Evolutionary conservation across 2,113 vertebrate species (phyloP).

Genomic region (Atherinomorus stipes): DNA sequence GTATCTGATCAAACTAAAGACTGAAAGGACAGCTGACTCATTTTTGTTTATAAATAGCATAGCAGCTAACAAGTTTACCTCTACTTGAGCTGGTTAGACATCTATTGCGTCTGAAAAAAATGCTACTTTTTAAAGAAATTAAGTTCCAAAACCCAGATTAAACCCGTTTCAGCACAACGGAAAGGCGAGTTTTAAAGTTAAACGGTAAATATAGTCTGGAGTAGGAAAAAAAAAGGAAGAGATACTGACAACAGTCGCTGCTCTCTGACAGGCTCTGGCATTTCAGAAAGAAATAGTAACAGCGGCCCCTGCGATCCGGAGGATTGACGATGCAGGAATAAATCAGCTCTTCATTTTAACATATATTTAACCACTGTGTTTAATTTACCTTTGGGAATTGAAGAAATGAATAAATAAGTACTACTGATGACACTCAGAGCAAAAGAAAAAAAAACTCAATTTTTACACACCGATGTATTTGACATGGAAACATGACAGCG

Average conservation of each 20-base stretch:
- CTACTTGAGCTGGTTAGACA: not conserved
- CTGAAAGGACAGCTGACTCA: not conserved
- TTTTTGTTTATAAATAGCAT: slow-evolving; percentile 10
- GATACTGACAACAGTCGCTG: too few species aligned
- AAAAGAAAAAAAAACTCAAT: too few species aligned
- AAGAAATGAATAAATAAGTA: too few species aligned
- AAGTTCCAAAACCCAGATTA: not conserved
- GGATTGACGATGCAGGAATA: not conserved
- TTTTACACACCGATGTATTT: too few species aligned
- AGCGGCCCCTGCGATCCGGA: slow-evolving; percentile 43
- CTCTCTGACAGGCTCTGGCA: too few species aligned
- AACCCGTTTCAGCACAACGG: fast-evolving
- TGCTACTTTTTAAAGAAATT: fast-evolving
- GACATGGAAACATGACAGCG: not conserved
- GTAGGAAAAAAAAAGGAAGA: too few species aligned
- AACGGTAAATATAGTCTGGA: not conserved
- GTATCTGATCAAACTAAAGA: not conserved
- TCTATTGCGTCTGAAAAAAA: not conserved
- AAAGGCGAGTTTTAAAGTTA: not conserved
- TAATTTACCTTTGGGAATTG: too few species aligned
- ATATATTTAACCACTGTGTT: too few species aligned
- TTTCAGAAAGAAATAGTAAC: not conserved
- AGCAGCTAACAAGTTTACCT: slow-evolving; percentile 44
- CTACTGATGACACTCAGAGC: too few species aligned
- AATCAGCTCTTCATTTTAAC: not conserved